phyloP scores from a whole-genome alignment of 1,140 invertebrate species.

The Ctenoplectra terminalis region DNA sequence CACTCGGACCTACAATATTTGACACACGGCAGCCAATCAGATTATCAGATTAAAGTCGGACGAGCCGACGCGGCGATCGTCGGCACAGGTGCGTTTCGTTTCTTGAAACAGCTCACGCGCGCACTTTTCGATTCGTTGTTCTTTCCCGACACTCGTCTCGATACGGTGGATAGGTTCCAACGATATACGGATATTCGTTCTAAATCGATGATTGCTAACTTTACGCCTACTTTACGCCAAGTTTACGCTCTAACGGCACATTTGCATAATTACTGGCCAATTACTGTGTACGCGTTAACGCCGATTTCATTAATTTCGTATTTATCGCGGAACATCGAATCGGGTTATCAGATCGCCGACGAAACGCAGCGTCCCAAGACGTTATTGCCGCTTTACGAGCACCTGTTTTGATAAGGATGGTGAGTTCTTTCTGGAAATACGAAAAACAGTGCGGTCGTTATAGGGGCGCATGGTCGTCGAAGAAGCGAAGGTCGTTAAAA shows the following conservation, averaged over 20 bases:
- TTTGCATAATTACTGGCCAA: conserved; percentile 27
- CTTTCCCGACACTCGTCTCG: conserved; percentile 40
- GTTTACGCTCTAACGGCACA: too few species aligned
- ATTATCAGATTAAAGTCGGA: conserved; percentile 80
- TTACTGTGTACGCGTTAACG: neutral
- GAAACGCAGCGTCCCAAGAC: conserved; percentile 13
- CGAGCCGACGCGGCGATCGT: conserved; percentile 61
- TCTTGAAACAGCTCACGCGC: conserved; percentile 17
- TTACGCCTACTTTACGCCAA: too few species aligned
- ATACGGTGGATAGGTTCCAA: neutral
- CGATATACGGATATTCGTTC: too few species aligned
- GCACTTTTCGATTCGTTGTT: conserved; percentile 9
- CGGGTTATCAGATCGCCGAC: conserved; percentile 52
- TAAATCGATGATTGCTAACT: too few species aligned
- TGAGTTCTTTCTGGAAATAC: conserved; percentile 1
- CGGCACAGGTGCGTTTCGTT: conserved; percentile 63
- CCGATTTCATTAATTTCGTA: conserved; percentile 47
- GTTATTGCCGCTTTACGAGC: conserved; percentile 56
- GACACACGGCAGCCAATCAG: conserved; percentile 80
- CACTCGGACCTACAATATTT: conserved; percentile 78
- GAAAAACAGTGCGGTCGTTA: conserved; percentile 46
- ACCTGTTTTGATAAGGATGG: conserved; percentile 55
- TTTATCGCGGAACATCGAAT: conserved; percentile 39
- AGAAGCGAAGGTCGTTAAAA: conserved; percentile 54
- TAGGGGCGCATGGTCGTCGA: conserved; percentile 17